Percentiles rank a stretch among this genome's conserved stretches.
These are phyloP conservation scores for Zootermopsis nevadensis DNA, from an alignment of 2,888 invertebrate genomes.

Conservation along the genomic window DNA sequence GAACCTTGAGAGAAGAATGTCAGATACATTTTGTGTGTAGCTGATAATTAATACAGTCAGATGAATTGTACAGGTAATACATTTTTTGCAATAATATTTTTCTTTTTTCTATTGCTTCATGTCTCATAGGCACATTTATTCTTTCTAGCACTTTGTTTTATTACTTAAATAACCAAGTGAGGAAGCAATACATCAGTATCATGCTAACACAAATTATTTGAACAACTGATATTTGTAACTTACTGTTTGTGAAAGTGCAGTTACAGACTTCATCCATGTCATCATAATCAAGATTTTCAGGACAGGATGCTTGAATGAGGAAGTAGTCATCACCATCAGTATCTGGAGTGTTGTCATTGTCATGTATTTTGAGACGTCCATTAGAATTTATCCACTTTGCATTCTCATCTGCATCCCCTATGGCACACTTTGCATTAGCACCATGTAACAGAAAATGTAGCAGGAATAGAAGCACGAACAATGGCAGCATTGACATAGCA, in stretches of 20 bases:
- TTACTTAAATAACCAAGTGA: too few species aligned
- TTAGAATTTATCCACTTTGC: not conserved
- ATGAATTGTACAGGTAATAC: too few species aligned
- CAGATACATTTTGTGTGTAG: too few species aligned
- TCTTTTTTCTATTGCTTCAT: too few species aligned
- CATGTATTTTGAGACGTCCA: not conserved
- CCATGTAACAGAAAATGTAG: not conserved
- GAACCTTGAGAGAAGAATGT: too few species aligned
- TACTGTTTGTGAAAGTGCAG: not conserved
- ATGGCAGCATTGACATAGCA: slow-evolving; percentile 14
- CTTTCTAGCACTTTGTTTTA: too few species aligned
- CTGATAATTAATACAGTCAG: too few species aligned
- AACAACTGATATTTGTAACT: not conserved
- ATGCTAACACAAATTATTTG: too few species aligned
- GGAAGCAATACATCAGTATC: too few species aligned
- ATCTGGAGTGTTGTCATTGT: not conserved
- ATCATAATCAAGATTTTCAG: not conserved
- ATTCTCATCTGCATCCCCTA: not conserved
- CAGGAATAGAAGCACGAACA: not conserved
- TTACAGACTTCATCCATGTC: not conserved
- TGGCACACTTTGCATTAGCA: not conserved
- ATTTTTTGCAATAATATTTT: too few species aligned
- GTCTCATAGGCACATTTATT: too few species aligned
- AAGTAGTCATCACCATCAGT: not conserved
- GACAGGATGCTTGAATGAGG: not conserved